Evolutionary conservation across 2,797 vertebrate genomes (phyloP).

Genomic region (Chiroxiphia lanceolata): DNA sequence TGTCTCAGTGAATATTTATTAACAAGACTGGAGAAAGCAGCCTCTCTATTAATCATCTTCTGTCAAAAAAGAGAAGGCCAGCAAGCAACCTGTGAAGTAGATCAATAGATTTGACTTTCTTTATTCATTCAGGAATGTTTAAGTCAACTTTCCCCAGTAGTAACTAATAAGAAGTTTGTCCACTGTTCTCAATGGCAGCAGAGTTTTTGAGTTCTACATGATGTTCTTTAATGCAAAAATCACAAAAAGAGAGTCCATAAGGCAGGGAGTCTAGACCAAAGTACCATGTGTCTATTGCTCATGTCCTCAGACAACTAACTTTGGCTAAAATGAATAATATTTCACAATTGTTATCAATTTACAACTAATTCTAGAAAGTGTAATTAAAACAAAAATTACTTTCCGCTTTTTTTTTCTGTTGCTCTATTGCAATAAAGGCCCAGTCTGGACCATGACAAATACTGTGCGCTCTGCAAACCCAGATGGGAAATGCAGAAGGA

Average conservation of each 20-base stretch:
- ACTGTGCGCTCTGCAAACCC: neutral
- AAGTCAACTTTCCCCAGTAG: slow-evolving; percentile 22
- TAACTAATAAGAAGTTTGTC: slow-evolving; percentile 31
- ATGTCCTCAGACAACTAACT: neutral
- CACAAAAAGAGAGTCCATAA: neutral
- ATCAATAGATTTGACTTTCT: neutral
- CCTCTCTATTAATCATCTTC: slow-evolving; percentile 44
- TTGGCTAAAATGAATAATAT: neutral
- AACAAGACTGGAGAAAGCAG: slow-evolving; percentile 29
- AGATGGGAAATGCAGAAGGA: neutral
- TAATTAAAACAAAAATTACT: neutral
- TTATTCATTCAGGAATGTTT: slow-evolving; percentile 53
- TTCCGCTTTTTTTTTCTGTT: neutral
- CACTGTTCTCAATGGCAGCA: neutral
- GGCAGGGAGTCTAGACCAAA: neutral
- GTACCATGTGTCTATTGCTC: neutral
- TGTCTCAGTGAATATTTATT: slow-evolving; percentile 50
- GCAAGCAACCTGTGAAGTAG: slow-evolving; percentile 25
- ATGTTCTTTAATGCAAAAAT: neutral
- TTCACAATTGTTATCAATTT: neutral
- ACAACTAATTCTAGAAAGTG: neutral
- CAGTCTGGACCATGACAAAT: neutral
- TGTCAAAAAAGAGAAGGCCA: slow-evolving; percentile 35
- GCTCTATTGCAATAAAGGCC: neutral
- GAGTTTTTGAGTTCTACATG: neutral